phyloP scores from a whole-genome alignment of 2,113 vertebrate species.

The Sceloporus tristichus region DNA sequence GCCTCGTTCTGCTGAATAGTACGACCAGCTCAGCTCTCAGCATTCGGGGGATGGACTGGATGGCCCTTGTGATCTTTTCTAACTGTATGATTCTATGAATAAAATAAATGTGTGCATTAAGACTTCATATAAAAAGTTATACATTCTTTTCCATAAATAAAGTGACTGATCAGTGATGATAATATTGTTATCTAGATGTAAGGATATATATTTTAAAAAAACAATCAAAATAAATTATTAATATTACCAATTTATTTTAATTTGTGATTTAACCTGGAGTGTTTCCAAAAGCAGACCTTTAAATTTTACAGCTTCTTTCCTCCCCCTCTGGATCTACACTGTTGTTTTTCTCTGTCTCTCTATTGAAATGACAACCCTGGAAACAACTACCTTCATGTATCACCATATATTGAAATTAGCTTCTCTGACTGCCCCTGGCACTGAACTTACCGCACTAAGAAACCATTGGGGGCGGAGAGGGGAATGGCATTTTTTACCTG shows the following conservation, averaged over 20 bases:
- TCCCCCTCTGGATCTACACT: neutral
- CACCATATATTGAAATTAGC: neutral
- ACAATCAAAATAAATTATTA: neutral
- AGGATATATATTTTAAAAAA: neutral
- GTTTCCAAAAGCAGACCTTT: neutral
- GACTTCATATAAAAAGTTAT: neutral
- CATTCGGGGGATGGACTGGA: too few species aligned
- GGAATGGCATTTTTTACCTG: constrained; percentile 29
- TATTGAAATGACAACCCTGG: neutral
- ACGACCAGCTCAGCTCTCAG: neutral
- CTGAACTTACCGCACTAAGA: constrained; percentile 27
- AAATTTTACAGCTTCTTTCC: neutral
- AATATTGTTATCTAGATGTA: neutral
- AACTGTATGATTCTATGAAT: neutral
- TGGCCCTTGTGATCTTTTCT: too few species aligned
- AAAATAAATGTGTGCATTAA: too few species aligned
- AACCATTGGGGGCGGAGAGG: neutral
- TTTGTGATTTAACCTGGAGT: neutral
- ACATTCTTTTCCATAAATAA: neutral
- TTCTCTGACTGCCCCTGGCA: constrained; percentile 21
- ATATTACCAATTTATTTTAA: neutral
- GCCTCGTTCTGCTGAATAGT: neutral
- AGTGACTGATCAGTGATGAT: neutral
- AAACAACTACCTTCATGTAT: neutral
- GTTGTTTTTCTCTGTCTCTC: neutral